These are phyloP conservation scores for Rutilus rutilus DNA, from an alignment of 2,113 vertebrate genomes.

Conservation along the genomic window DNA sequence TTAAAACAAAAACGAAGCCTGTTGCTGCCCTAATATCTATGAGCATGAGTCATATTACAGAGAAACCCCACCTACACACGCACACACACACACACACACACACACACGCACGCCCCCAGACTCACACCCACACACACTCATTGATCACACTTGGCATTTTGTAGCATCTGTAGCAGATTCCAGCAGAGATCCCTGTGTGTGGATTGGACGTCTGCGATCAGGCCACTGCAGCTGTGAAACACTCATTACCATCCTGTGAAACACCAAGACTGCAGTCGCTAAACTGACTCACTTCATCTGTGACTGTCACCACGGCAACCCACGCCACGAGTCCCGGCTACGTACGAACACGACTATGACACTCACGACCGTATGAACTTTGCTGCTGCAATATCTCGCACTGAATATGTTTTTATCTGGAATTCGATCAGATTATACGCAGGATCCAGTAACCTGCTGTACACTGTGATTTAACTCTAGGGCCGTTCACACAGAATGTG, in stretches of 20 bases:
- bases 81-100: neutral
- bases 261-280: conserved; percentile 53
- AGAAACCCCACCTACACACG: neutral
- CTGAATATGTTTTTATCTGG: neutral
- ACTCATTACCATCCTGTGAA: conserved; percentile 67
- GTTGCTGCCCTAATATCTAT: conserved; percentile 1
- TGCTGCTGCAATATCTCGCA: neutral
- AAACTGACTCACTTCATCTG: conserved; percentile 61
- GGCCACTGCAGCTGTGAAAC: conserved; percentile 39
- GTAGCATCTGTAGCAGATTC: conserved; percentile 17
- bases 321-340: conserved; percentile 13
- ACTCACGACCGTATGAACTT: neutral
- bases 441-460: no score
- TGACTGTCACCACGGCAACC: conserved; percentile 68
- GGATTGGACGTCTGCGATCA: conserved; percentile 61
- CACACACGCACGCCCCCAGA: neutral
- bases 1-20: neutral
- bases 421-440: neutral
- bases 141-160: conserved; percentile 28
- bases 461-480: neutral
- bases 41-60: conserved; percentile 35
- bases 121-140: neutral
- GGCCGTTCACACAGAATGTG: no score
- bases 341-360: neutral
- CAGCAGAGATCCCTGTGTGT: conserved; percentile 28